phyloP scores from a whole-genome alignment of 2,888 invertebrate genomes.

The Aethes cnicana region DNA sequence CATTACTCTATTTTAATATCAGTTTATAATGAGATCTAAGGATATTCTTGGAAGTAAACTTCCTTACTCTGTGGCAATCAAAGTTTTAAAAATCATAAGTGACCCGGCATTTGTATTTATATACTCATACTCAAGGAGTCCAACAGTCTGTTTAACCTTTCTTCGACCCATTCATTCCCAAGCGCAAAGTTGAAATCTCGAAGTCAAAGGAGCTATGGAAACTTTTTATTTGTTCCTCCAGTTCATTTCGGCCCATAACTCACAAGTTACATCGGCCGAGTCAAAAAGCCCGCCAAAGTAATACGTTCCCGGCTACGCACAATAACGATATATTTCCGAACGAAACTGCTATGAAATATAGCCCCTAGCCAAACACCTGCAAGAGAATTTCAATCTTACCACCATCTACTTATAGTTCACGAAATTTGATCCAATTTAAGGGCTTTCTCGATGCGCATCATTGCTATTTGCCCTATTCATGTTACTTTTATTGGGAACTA shows the following conservation, averaged over 20 bases:
- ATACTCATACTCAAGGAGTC: no score
- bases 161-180: no score
- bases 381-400: conserved; percentile 1
- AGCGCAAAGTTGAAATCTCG: conserved; percentile 15
- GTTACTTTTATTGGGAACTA: conserved; percentile 29
- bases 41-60: no score
- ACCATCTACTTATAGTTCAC: neutral
- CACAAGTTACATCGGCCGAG: conserved; percentile 10
- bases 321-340: conserved; percentile 28
- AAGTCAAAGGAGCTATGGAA: conserved; percentile 1
- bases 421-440: conserved; percentile 1
- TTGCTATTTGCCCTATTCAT: conserved; percentile 27
- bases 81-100: no score
- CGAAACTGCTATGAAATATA: conserved; percentile 22
- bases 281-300: conserved; percentile 11
- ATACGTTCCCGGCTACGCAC: conserved; percentile 25
- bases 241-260: conserved; percentile 24
- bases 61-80: no score
- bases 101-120: no score
- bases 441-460: conserved; percentile 19
- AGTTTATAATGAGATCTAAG: no score
- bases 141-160: no score
- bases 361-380: conserved; percentile 10
- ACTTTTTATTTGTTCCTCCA: conserved; percentile 19
- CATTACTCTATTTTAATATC: no score